Percentiles rank a stretch among this genome's conserved stretches.
phyloP scores from a whole-genome alignment of 2,888 invertebrate species.

The Andrena flavipes region DNA sequence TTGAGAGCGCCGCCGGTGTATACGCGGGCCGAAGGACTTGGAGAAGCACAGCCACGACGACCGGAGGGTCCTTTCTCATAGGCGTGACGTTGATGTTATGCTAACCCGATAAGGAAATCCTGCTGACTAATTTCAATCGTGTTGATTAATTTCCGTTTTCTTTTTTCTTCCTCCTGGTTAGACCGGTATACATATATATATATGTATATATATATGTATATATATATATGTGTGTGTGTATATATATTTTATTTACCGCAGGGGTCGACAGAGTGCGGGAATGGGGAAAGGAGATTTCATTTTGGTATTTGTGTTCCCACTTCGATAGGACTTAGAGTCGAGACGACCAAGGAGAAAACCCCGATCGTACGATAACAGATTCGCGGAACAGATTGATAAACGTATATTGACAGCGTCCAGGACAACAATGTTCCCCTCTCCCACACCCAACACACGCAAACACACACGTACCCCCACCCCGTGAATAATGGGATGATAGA shows the following conservation, averaged over 20 bases:
- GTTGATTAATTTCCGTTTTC: slow-evolving; percentile 63
- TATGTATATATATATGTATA: slow-evolving; percentile 48
- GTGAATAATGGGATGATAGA: slow-evolving; percentile 4
- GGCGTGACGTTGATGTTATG: slow-evolving; percentile 56
- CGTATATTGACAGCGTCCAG: slow-evolving; percentile 10
- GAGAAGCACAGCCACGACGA: slow-evolving; percentile 43
- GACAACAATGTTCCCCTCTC: slow-evolving; percentile 4
- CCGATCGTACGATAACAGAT: background rate
- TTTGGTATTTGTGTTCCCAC: slow-evolving; percentile 48
- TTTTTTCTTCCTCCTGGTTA: slow-evolving; percentile 52
- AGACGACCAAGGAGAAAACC: slow-evolving; percentile 14
- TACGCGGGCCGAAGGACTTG: slow-evolving; percentile 57
- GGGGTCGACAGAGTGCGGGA: slow-evolving; percentile 64
- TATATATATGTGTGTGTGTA: slow-evolving; percentile 20
- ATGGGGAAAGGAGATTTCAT: slow-evolving; percentile 54
- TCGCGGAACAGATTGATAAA: slow-evolving; percentile 6
- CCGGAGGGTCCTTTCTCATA: slow-evolving; percentile 51
- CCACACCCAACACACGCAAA: too few species aligned
- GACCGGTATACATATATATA: slow-evolving; percentile 40
- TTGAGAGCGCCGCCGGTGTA: too few species aligned
- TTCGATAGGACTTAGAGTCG: slow-evolving; percentile 34
- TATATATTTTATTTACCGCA: slow-evolving; percentile 69
- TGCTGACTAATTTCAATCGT: slow-evolving; percentile 61
- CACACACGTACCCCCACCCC: too few species aligned
- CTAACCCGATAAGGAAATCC: slow-evolving; percentile 58